These are phyloP conservation scores for Thripadectes ignobilis DNA, from an alignment of 2,797 vertebrate species.

Conservation along the genomic window DNA sequence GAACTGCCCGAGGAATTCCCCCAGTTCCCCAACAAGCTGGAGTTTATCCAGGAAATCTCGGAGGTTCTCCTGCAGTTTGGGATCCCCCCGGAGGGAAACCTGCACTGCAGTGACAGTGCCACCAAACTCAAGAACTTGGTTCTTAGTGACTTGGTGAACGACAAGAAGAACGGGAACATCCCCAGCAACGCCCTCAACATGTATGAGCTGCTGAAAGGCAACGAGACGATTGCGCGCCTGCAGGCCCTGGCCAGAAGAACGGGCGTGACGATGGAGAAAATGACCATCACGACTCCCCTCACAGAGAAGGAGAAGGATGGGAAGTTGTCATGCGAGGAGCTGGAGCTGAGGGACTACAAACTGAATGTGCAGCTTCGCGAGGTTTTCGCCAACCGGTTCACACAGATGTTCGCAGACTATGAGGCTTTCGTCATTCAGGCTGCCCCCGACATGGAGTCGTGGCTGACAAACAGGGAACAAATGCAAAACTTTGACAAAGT, in stretches of 20 bases:
- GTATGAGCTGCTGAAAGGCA: constrained; percentile 90
- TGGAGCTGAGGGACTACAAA: constrained; percentile 87
- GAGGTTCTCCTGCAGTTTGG: constrained; percentile 90
- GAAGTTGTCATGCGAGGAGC: constrained; percentile 79
- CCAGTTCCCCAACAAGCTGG: constrained; percentile 90
- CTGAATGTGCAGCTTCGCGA: constrained; percentile 94
- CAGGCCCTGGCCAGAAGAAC: constrained; percentile 89
- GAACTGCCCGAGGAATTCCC: constrained; percentile 94
- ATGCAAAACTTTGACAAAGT: constrained; percentile 98
- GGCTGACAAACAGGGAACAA: constrained; percentile 95
- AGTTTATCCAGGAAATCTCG: constrained; percentile 92
- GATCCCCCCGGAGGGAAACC: constrained; percentile 82
- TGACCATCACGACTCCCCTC: constrained; percentile 78
- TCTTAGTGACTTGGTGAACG: constrained; percentile 90
- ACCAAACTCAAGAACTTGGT: constrained; percentile 84
- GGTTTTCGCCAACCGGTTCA: constrained; percentile 92
- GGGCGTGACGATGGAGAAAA: constrained; percentile 83
- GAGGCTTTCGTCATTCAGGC: constrained; percentile 96
- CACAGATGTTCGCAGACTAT: constrained; percentile 92
- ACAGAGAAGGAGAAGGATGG: constrained; percentile 75
- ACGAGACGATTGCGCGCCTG: constrained; percentile 87
- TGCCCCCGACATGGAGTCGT: constrained; percentile 91
- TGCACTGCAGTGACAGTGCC: constrained; percentile 75
- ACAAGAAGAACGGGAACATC: constrained; percentile 93
- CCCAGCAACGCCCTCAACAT: constrained; percentile 84